phyloP scores from a whole-genome alignment of 2,888 invertebrate species.

The Neuroscelio doddi region DNA sequence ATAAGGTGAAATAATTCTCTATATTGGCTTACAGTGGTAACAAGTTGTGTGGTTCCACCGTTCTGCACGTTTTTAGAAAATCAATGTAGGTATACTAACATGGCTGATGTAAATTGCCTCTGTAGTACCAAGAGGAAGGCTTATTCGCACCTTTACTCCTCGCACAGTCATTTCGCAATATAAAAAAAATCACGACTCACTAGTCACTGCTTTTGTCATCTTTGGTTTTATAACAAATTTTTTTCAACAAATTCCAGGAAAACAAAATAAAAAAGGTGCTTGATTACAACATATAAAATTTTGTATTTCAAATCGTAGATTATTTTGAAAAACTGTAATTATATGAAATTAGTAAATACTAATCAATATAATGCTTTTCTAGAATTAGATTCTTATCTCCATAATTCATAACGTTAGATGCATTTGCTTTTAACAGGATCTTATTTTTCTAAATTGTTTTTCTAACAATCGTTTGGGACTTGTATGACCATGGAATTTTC shows the following conservation, averaged over 20 bases:
- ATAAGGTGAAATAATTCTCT: conserved; percentile 49
- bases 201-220: too few relatives aligned
- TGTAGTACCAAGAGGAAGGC: conserved; percentile 22
- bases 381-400: neutral
- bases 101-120: conserved; percentile 15
- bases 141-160: conserved; percentile 17
- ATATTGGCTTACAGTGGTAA: conserved; percentile 60
- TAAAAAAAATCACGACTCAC: too few relatives aligned
- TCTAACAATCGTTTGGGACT: conserved; percentile 63
- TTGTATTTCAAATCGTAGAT: too few relatives aligned
- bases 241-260: too few relatives aligned
- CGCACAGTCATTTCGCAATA: neutral
- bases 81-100: conserved; percentile 62
- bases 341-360: too few relatives aligned
- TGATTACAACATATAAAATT: too few relatives aligned
- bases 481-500: neutral
- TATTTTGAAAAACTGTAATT: too few relatives aligned
- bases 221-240: too few relatives aligned
- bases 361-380: neutral
- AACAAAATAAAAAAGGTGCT: too few relatives aligned
- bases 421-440: conserved; percentile 17
- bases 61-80: conserved; percentile 64
- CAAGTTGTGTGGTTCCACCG: conserved; percentile 64
- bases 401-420: conserved; percentile 19
- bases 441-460: conserved; percentile 68